Conservation (phyloP, 2,888 invertebrate species). For the Plebejus argus region DNA sequence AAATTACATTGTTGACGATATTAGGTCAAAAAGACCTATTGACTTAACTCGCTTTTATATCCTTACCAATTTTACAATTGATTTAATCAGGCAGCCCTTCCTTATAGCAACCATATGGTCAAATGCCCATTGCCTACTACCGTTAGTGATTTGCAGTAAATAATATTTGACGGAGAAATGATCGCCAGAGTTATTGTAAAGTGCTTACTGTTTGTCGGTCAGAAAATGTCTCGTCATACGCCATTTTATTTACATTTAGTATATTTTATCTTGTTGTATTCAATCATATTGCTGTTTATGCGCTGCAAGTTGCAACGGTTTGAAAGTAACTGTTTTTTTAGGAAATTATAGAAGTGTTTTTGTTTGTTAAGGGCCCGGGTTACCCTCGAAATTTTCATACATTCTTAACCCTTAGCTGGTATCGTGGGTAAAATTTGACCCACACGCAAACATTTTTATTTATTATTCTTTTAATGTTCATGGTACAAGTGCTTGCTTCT, state of each 20-base stretch:
- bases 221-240: background rate
- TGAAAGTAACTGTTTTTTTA: background rate
- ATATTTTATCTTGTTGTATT: background rate
- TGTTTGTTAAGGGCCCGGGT: too few species aligned
- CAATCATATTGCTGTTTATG: background rate
- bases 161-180: constrained; percentile 9
- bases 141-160: constrained; percentile 24
- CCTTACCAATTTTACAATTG: constrained; percentile 25
- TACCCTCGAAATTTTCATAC: too few species aligned
- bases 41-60: constrained; percentile 16
- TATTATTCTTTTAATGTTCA: too few species aligned
- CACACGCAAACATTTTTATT: too few species aligned
- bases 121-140: background rate
- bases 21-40: background rate
- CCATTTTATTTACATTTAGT: background rate
- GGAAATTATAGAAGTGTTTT: background rate
- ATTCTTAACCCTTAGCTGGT: too few species aligned
- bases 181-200: constrained; percentile 1
- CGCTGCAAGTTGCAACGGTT: background rate
- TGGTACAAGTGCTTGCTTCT: too few species aligned
- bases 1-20: background rate
- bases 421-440: too few species aligned
- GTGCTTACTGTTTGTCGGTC: constrained; percentile 4
- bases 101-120: constrained; percentile 24
- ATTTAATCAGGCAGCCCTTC: constrained; percentile 25